Evolutionary conservation across 2,113 vertebrate species (phyloP), one percentile per base, ranked within the genome.

Genomic region (Tetraodon nigroviridis): DNA sequence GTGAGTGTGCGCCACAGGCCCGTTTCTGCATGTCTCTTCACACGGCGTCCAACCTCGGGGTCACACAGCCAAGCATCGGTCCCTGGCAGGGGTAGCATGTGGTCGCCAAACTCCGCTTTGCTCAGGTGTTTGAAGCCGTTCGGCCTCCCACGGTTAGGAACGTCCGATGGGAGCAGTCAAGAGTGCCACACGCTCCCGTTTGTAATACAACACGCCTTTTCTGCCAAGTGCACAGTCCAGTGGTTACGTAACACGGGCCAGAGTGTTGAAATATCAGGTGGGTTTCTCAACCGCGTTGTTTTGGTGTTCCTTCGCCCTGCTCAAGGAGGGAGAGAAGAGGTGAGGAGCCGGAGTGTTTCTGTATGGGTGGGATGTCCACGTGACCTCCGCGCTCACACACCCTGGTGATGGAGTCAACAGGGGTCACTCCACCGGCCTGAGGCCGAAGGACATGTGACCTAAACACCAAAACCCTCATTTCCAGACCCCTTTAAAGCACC

Each of bases 261-360:
- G 24, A 48, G 59, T 78, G 67, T 73, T 59, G 12, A 78, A 83
- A 84, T 52, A 52, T 73, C 76, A 80, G 79, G 64, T 64, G 53
- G 58, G 57, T 81, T 84, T 82, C 24, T 71, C 60, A 69, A 75
- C 22, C 1, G 16, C 51, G 18, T 45, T 55, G 29, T 62, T 71
- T 11, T 55, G 48, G 42, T 12, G 6, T 71, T 64, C 37, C 16
- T 20, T 18, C 46, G 40, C 15, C 18, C 62, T 48, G 3, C 51
- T 27, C 3, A 40, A 71, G 55, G 69, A 67, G 70, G 69, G 60
- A 1, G 11, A 61, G 50, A 16, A 49, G 18, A 32, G 61, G 49
- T 0, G 51, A 60, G 41, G 6, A 55, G 27, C 48, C 32, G 22
- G 16, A 40, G 48, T 0, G 29, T 27, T 49, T 62, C 24, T n/a